Conservation (phyloP, 2,113 vertebrate species). For the Mormyrus iriodes region DNA sequence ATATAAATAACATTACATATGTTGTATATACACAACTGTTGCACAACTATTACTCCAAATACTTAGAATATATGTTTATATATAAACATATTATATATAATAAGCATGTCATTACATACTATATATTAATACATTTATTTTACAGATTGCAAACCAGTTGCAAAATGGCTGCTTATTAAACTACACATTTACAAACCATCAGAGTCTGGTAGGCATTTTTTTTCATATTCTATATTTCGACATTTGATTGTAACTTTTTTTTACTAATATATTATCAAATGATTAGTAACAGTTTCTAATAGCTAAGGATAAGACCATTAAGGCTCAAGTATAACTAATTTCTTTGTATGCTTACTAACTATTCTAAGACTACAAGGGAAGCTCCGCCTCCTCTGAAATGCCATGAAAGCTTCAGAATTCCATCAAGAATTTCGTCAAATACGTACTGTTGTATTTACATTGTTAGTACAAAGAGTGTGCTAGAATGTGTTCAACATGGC, state of each 20-base stretch:
- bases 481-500: not conserved
- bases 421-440: not conserved
- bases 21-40: not conserved
- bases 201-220: constrained; percentile 39
- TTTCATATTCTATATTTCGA: not conserved
- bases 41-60: not conserved
- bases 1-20: not conserved
- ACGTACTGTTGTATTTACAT: not conserved
- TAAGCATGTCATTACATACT: not conserved
- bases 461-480: not conserved
- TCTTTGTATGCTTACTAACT: not conserved
- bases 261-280: not conserved
- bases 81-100: not conserved
- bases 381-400: not conserved
- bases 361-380: not conserved
- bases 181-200: constrained; percentile 40
- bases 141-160: constrained; percentile 48
- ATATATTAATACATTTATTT: constrained; percentile 6
- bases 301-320: not conserved
- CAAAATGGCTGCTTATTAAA: constrained; percentile 43
- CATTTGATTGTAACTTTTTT: not conserved
- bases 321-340: not conserved
- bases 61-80: not conserved
- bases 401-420: too few species aligned
- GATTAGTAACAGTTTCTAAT: not conserved